A percentile compares a stretch with the other conserved stretches of the same genome.
Evolutionary conservation across 2,113 vertebrate genomes (phyloP).

Genomic region (Dendropsophus ebraccatus): DNA sequence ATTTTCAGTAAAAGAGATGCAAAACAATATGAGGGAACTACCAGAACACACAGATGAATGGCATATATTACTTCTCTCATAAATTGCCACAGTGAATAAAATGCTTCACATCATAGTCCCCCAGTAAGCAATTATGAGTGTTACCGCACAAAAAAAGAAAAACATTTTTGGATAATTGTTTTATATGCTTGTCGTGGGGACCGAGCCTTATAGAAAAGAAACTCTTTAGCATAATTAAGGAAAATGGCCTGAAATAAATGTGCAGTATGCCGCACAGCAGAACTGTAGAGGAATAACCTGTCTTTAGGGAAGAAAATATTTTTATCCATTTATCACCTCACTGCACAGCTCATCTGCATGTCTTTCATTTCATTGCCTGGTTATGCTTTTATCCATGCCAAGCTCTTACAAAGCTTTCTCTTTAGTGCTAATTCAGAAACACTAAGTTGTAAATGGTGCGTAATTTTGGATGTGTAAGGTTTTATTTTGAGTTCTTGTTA

Average conservation of each 20-base stretch:
- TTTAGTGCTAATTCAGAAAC: not conserved
- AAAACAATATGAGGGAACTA: conserved; percentile 58
- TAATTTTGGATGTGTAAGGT: not conserved
- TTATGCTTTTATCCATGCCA: not conserved
- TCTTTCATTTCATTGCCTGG: conserved; percentile 29
- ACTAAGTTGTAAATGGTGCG: not conserved
- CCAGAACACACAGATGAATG: conserved; percentile 42
- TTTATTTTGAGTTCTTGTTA: not conserved
- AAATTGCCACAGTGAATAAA: conserved; percentile 40
- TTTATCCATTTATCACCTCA: conserved; percentile 33
- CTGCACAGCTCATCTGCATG: conserved; percentile 28
- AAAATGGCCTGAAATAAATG: conserved; percentile 29
- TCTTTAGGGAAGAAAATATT: conserved; percentile 23
- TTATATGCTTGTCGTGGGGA: conserved; percentile 14
- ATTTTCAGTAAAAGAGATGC: conserved; percentile 60
- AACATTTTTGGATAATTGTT: conserved; percentile 34
- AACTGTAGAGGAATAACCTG: conserved; percentile 33
- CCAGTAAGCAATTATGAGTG: conserved; percentile 38
- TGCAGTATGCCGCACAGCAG: not conserved
- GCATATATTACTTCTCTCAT: conserved; percentile 40
- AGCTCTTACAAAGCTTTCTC: conserved; percentile 8
- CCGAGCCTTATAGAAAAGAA: not conserved
- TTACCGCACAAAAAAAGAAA: conserved; percentile 12
- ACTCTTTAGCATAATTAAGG: not conserved
- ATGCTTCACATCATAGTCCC: conserved; percentile 46